Evolutionary conservation across 2,797 vertebrate genomes (phyloP).

Genomic region (Jordanella pulchra): DNA sequence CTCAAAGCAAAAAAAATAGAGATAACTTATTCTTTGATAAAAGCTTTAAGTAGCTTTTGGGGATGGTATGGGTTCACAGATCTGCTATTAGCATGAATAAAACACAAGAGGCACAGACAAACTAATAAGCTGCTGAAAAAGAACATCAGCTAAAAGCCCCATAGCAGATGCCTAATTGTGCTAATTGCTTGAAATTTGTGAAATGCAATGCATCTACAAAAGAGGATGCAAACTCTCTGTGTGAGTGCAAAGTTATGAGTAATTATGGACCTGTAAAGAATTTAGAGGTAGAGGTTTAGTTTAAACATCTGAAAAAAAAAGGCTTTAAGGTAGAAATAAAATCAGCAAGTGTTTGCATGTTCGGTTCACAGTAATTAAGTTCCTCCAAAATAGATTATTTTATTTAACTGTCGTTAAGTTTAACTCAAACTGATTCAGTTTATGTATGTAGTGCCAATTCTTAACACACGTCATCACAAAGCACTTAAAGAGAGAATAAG

Average conservation of each 20-base stretch:
- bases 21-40: neutral
- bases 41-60: neutral
- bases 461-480: too few species aligned
- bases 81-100: neutral
- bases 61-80: neutral
- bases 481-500: too few species aligned
- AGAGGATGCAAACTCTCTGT: constrained; percentile 23
- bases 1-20: neutral
- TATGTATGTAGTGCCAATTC: too few species aligned
- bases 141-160: constrained; percentile 50
- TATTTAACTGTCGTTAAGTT: too few species aligned
- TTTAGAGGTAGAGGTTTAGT: constrained; percentile 14
- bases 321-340: constrained; percentile 8
- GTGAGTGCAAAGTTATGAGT: constrained; percentile 24
- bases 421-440: too few species aligned
- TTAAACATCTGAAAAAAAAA: constrained; percentile 19
- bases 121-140: constrained; percentile 28
- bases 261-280: constrained; percentile 28
- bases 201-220: constrained; percentile 28
- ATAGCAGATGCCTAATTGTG: constrained; percentile 26
- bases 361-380: neutral
- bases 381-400: neutral
- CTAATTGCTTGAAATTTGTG: constrained; percentile 42
- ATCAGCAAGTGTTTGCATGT: neutral
- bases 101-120: neutral